Evolutionary conservation across 2,113 vertebrate species (phyloP), one percentile per base, ranked within the genome.

Genomic region (Pipa parva): DNA sequence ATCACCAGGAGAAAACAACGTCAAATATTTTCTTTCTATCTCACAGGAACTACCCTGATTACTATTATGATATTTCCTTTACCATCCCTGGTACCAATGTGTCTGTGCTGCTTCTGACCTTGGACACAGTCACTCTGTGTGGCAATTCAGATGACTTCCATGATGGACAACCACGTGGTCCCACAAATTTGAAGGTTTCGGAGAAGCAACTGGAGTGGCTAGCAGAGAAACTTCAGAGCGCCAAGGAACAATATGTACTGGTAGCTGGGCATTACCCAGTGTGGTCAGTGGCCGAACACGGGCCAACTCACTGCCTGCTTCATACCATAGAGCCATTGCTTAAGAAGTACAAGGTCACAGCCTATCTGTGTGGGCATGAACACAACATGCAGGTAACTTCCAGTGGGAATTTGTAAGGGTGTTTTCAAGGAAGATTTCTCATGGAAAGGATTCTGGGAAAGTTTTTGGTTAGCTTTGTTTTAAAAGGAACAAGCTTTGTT

Each of bases 191-290:
- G 0, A 48, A 28, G 0, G 60, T 85, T 15, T 91, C 91, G 2
- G 85, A 87, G 3, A 79, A 80, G 0, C 94, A 97, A 79, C 75
- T 95, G 58, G 25, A 61, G 31, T 97, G 94, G 93, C 81, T 97
- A 71, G 79, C 82, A 79, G 74, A 88, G 17, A 84, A 92, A 28
- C 73, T 97, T 83, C 83, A 83, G 0, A 76, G 12, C 0, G 88
- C 90, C 39, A 88, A 79, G 50, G 91, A 94, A 0, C 88, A 92
- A 73, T 96, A 91, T 24, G 76, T 97, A 63, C 68, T 94, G 77
- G 86, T 97, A 74, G 92, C 92, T 0, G 94, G 94, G 0, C 94
- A 97, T 80, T 96, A 95, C 77, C 94, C 93, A 0, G 85, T 97
- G 59, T 97, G 94, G 94, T 97, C 94, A 0, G 88, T 94, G 46